Evolutionary conservation across 2,113 vertebrate genomes (phyloP), one percentile per base, ranked within the genome.

Genomic region (Brachyhypopomus occidentalis): DNA sequence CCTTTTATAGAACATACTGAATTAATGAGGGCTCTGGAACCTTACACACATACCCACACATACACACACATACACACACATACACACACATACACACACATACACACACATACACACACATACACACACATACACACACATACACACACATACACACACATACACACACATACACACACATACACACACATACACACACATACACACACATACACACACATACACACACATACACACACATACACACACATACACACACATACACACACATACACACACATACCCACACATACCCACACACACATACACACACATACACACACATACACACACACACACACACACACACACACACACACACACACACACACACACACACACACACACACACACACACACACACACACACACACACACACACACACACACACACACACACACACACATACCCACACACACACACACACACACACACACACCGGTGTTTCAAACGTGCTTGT

Each of bases 1-100:
- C 69, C 83, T 88, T 88, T 89, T 86, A 86, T 87, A 88, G 82
- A 84, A 86, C 86, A 79, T 79, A 72, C 72, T 78, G 79, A 85
- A 63, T 88, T 88, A 86, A 83, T 88, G 82, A 81, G 83, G 84
- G 74, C 59, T 80, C 79, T 69, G 41, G 70, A 81, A 79, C 84
- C 78, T 77, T 78, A 60, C 75, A 64, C 56, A 16, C 60, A 41
- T 14, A 41, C 22, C 27, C 22, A 27, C 45, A 20, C 52, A n/a
- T n/a, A 36, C 5, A 4, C 17, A 36, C 64, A 66, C 23, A 66
- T 14, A 66, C 60, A 25, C 60, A 63, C 60, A 63, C 60, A 63
- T 22, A 63, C 60, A 30, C 27, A 36, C 5, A 4, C 17, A 36
- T 30, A 66, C 23, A 66, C 27, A 66, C 60, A 25, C 60, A 63